A percentile compares a stretch with the other conserved stretches of the same genome.
Evolutionary conservation across 2,113 vertebrate genomes (phyloP).

Genomic region (Ailurus styani): DNA sequence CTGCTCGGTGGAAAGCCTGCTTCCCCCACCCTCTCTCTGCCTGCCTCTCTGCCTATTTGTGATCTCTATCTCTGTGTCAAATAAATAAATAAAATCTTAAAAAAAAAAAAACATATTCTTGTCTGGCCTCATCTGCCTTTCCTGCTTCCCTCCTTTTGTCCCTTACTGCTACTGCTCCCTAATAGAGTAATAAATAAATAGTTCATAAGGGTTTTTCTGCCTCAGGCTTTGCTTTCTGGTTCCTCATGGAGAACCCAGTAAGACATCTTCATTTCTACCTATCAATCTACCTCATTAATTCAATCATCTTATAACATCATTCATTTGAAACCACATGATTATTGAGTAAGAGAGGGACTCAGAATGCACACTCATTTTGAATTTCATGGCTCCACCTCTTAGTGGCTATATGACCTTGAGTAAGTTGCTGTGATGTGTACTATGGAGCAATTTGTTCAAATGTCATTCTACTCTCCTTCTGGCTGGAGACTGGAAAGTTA

Average conservation of each 20-base stretch:
- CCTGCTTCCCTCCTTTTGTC: neutral
- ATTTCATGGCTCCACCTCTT: neutral
- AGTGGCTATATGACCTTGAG: neutral
- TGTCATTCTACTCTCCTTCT: neutral
- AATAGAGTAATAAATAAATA: neutral
- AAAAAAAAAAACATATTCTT: no score
- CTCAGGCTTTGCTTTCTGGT: neutral
- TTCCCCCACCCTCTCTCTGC: no score
- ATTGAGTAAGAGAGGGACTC: neutral
- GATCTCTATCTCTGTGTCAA: no score
- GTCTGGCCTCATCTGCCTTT: neutral
- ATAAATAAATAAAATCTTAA: no score
- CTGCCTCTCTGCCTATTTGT: no score
- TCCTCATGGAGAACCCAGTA: neutral
- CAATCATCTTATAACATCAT: neutral
- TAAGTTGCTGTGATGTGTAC: neutral
- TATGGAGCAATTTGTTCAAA: neutral
- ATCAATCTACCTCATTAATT: neutral
- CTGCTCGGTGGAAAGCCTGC: no score
- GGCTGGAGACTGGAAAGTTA: neutral
- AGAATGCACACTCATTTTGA: neutral
- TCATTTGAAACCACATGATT: neutral
- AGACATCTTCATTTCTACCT: neutral
- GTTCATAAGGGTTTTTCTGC: neutral
- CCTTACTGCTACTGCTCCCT: neutral